Percentiles rank a stretch among this genome's conserved stretches.
Evolutionary conservation across 1,140 invertebrate species (phyloP).

Genomic region (Diachasmimorpha longicaudata): DNA sequence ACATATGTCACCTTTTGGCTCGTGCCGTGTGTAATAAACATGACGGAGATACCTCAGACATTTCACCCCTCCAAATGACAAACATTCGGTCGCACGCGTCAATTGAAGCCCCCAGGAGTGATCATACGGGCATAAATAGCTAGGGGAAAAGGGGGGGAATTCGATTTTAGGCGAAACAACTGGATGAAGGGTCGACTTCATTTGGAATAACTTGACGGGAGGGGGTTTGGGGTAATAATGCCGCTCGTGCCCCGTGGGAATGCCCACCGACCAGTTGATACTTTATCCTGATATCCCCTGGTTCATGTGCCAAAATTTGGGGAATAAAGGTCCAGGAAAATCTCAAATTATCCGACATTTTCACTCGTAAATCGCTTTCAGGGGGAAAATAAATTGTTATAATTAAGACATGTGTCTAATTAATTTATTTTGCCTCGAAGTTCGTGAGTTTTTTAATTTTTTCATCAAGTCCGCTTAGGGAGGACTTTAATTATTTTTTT

Average conservation of each 20-base stretch:
- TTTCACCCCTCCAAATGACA: not conserved
- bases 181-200: not conserved
- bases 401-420: too few relatives aligned
- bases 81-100: slow-evolving; percentile 28
- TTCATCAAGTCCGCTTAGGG: too few relatives aligned
- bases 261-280: not conserved
- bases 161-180: not conserved
- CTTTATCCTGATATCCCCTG: not conserved
- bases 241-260: not conserved
- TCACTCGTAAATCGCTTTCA: too few relatives aligned
- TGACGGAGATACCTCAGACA: not conserved
- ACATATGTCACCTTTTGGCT: slow-evolving; percentile 28
- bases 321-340: too few relatives aligned
- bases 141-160: not conserved
- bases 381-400: too few relatives aligned
- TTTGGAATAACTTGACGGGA: not conserved
- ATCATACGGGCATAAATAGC: slow-evolving; percentile 11
- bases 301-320: not conserved
- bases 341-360: too few relatives aligned
- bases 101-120: slow-evolving; percentile 1
- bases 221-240: not conserved
- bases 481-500: too few relatives aligned
- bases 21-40: slow-evolving; percentile 24
- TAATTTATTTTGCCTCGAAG: too few relatives aligned
- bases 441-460: too few relatives aligned